A percentile compares a stretch with the other conserved stretches of the same genome.
Evolutionary conservation across 2,113 vertebrate species (phyloP).

Genomic region (Tragelaphus scriptus): DNA sequence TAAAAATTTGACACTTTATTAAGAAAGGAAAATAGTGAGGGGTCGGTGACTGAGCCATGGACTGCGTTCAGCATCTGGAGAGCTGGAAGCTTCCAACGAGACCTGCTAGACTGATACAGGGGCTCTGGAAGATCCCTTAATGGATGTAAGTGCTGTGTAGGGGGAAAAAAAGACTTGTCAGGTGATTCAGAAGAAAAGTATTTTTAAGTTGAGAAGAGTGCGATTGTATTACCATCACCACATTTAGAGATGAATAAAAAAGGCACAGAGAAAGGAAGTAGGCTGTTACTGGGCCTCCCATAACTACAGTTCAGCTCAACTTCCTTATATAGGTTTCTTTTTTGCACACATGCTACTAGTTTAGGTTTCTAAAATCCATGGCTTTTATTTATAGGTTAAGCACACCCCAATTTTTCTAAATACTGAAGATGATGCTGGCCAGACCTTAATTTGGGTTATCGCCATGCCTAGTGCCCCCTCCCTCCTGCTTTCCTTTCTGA

Average conservation of each 20-base stretch:
- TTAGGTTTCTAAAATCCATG: conserved; percentile 34
- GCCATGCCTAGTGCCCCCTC: background rate
- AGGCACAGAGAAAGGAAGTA: conserved; percentile 62
- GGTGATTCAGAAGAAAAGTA: conserved; percentile 60
- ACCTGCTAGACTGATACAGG: background rate
- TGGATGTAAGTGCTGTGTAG: background rate
- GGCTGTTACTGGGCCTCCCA: conserved; percentile 29
- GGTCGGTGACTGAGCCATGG: background rate
- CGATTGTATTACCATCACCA: conserved; percentile 30
- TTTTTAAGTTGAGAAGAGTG: conserved; percentile 54
- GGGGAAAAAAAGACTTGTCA: conserved; percentile 16
- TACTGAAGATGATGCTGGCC: background rate
- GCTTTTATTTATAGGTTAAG: conserved; percentile 55
- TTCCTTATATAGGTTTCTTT: conserved; percentile 62
- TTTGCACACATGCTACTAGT: conserved; percentile 1
- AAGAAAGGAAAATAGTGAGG: background rate
- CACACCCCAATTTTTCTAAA: conserved; percentile 58
- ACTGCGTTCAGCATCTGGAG: background rate
- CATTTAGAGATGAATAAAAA: conserved; percentile 65
- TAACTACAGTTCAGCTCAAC: conserved; percentile 44
- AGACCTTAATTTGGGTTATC: conserved; percentile 5
- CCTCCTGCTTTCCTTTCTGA: background rate
- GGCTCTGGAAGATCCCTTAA: conserved; percentile 10
- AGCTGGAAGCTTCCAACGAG: background rate
- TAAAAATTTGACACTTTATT: background rate